Conservation (phyloP, 64 coral and sea anemone genomes). For the Orbicella faveolata region DNA sequence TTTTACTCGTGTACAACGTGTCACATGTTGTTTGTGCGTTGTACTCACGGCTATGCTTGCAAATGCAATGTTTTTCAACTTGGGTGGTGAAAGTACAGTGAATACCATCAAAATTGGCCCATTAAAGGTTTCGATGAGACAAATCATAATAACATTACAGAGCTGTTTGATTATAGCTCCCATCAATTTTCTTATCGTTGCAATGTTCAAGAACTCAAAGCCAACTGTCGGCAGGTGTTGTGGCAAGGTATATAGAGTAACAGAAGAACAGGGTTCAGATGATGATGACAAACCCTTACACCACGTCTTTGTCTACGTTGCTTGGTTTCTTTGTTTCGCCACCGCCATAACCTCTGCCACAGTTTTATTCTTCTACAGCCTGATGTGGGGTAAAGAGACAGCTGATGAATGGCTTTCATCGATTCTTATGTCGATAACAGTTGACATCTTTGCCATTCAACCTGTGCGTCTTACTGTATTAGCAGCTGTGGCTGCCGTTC, state of each 20-base stretch:
- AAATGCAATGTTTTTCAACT: constrained; percentile 84
- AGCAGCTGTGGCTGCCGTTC: background rate
- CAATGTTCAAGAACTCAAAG: constrained; percentile 61
- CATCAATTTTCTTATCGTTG: constrained; percentile 64
- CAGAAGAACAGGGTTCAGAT: background rate
- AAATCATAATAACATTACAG: constrained; percentile 71
- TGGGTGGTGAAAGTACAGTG: constrained; percentile 13
- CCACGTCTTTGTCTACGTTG: constrained; percentile 56
- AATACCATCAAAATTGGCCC: constrained; percentile 63
- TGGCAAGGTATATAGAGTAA: background rate
- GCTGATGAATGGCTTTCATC: constrained; percentile 81
- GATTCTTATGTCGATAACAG: constrained; percentile 71
- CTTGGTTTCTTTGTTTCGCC: constrained; percentile 62
- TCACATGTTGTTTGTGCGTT: constrained; percentile 69
- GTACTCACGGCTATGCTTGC: constrained; percentile 51
- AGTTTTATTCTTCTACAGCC: constrained; percentile 86
- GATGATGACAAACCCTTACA: background rate
- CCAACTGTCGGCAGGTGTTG: background rate
- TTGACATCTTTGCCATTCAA: constrained; percentile 79
- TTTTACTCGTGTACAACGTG: constrained; percentile 59
- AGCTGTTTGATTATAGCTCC: constrained; percentile 75
- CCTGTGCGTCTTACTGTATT: constrained; percentile 28
- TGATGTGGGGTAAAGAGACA: constrained; percentile 78
- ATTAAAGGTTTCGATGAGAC: constrained; percentile 54
- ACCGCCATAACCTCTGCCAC: constrained; percentile 39